phyloP scores from a whole-genome alignment of 30 jellyfish, hydroid and myxozoan species.

The Chironex yamaguchii region DNA sequence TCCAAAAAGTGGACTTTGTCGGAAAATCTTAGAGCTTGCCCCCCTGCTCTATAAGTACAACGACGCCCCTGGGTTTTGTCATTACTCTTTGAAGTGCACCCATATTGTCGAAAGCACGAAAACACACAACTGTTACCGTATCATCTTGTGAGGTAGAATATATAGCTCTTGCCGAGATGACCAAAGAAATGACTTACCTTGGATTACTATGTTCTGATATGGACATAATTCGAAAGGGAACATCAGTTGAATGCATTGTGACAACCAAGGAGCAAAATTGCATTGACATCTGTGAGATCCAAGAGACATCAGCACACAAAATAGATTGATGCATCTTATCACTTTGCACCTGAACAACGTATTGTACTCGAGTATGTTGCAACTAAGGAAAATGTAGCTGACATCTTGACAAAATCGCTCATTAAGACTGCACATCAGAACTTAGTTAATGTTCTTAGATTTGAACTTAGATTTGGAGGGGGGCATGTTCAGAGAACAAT shows the following conservation, averaged over 20 bases:
- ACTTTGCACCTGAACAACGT: conserved; percentile 42
- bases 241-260: neutral
- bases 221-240: neutral
- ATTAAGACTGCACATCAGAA: conserved; percentile 2
- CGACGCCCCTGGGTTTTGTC: too few relatives aligned
- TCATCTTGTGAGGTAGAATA: conserved; percentile 53
- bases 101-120: conserved; percentile 19
- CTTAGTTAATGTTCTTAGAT: neutral
- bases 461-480: too few relatives aligned
- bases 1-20: too few relatives aligned
- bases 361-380: conserved; percentile 1
- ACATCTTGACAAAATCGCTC: conserved; percentile 24
- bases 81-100: conserved; percentile 25
- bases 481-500: conserved; percentile 25
- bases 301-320: conserved; percentile 48
- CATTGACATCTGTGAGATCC: conserved; percentile 20
- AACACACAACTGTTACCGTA: conserved; percentile 36
- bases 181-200: conserved; percentile 21
- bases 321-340: conserved; percentile 33
- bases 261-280: conserved; percentile 53
- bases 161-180: conserved; percentile 40
- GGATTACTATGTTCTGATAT: neutral
- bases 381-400: conserved; percentile 28
- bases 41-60: too few relatives aligned
- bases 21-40: too few relatives aligned